These are phyloP conservation scores for Scotopteryx bipunctaria DNA, from an alignment of 2,888 invertebrate species.

Conservation along the genomic window DNA sequence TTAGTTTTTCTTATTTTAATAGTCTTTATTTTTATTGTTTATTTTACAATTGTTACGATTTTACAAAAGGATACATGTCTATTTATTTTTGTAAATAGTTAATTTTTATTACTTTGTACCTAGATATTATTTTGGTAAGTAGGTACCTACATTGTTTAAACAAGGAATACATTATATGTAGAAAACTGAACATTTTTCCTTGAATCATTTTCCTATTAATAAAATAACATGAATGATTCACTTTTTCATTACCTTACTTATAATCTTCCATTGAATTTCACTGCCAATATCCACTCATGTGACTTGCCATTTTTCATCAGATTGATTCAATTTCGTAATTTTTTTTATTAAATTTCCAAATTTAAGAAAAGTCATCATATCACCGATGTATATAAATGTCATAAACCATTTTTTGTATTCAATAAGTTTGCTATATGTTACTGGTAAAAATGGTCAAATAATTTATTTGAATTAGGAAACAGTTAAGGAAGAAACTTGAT, in stretches of 20 bases:
- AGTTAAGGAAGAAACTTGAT: too few species aligned
- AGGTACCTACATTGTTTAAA: too few species aligned
- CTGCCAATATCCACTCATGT: background rate
- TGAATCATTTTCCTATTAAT: too few species aligned
- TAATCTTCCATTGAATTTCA: too few species aligned
- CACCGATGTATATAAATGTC: background rate
- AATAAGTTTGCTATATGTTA: background rate
- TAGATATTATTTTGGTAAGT: too few species aligned
- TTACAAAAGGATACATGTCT: background rate
- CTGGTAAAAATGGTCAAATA: background rate
- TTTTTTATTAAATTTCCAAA: background rate
- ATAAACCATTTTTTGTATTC: background rate
- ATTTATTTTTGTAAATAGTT: constrained; percentile 3
- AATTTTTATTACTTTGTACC: constrained; percentile 13
- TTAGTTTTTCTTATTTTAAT: constrained; percentile 24
- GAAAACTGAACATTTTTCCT: too few species aligned
- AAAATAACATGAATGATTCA: too few species aligned
- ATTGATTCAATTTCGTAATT: background rate
- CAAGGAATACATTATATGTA: too few species aligned
- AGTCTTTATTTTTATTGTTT: constrained; percentile 29
- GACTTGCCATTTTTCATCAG: background rate
- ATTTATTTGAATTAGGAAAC: background rate
- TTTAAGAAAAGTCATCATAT: background rate
- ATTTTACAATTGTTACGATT: constrained; percentile 27
- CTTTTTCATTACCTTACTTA: too few species aligned